Percentiles rank a stretch among this genome's conserved stretches.
phyloP scores from a whole-genome alignment of 2,888 invertebrate genomes.

The Pherbina coryleti region DNA sequence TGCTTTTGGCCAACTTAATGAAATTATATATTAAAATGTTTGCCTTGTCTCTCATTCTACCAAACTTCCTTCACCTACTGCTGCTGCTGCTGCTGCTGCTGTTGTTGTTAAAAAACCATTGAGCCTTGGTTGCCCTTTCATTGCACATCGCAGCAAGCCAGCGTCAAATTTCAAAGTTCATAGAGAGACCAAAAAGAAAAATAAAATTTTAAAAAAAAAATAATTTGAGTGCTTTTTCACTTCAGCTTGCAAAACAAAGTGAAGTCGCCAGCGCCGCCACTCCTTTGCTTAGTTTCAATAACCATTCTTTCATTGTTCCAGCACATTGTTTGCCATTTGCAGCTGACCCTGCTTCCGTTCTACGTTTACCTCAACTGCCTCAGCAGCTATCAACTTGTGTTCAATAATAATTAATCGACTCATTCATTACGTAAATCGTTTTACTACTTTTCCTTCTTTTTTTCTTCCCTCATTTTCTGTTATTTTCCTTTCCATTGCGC shows the following conservation, averaged over 20 bases:
- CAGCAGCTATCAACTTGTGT: conserved; percentile 38
- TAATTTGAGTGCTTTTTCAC: neutral
- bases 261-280: neutral
- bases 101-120: neutral
- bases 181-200: neutral
- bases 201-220: neutral
- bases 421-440: conserved; percentile 51
- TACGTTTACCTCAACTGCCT: too few species aligned
- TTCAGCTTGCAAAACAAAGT: neutral
- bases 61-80: neutral
- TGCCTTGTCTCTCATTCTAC: neutral
- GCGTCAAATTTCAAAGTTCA: conserved; percentile 5
- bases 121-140: too few species aligned
- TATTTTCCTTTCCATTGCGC: neutral
- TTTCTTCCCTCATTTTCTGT: neutral
- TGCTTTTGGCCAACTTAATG: neutral
- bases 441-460: conserved; percentile 16
- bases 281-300: conserved; percentile 22
- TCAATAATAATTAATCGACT: conserved; percentile 54
- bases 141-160: neutral
- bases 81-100: neutral
- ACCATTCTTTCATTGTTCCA: neutral
- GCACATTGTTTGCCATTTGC: conserved; percentile 17
- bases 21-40: conserved; percentile 24
- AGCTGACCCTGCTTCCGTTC: neutral